Evolutionary conservation across 2,888 invertebrate genomes (phyloP), one percentile per base, ranked within the genome.

Genomic region (Caenorhabditis parvicauda): DNA sequence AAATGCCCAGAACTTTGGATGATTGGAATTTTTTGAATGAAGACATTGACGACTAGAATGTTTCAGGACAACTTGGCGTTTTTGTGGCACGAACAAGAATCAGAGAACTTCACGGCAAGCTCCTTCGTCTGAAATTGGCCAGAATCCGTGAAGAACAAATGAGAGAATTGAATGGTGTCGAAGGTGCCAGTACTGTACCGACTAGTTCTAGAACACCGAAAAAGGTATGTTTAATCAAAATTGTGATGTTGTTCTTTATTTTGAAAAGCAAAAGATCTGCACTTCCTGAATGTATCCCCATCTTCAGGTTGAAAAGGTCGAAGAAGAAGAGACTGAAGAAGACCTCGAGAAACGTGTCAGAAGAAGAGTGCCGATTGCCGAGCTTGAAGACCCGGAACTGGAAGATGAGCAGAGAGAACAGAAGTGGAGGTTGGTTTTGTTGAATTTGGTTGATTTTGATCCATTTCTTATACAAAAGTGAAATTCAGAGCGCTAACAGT

Each of bases 81-180:
- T 58, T 56, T 37, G 54, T 65, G 7, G 64, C 69, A 0, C 55
- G 92, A 75, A 92, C 93, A 0, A 86, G 95, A 29, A 86, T 98
- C 12, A 86, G 91, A 52, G 95, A 96, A 83, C 86, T 91, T 0
- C 96, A 98, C 84, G 91, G 93, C 83, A 88, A 88, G 67, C 91
- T 91, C 83, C 85, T 96, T 66, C 87, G 89, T 49, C 87, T 89
- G 77, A 95, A 95, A 84, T 85, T 96, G 75, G 88, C 89, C 82
- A 87, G 91, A 72, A 86, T 98, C 17, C 94, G 92, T 83, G 89
- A 89, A 54, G 90, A 92, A 50, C 63, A 67, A 42, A 64, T 65
- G 55, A 59, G 49, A 28, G 64, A 64, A 24, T 51, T 52, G 53
- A 49, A 46, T 24, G 54, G 9, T n/a, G 35, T 9, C 9, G 35